A percentile compares a stretch with the other conserved stretches of the same genome.
These are phyloP conservation scores for Mechanitis mazaeus DNA, from an alignment of 2,888 invertebrate species.

Conservation along the genomic window DNA sequence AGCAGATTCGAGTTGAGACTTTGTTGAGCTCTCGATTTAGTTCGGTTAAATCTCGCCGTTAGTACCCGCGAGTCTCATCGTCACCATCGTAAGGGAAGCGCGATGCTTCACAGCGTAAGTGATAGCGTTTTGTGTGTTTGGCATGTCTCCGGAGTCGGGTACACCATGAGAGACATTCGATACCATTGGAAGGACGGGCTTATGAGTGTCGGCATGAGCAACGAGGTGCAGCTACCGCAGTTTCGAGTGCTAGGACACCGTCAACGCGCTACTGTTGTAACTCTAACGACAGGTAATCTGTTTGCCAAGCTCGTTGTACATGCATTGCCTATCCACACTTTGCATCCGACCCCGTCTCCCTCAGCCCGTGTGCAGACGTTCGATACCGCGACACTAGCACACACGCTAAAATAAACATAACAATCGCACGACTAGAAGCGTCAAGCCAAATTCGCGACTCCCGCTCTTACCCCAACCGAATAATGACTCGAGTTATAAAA, in stretches of 20 bases:
- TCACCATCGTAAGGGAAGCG: conserved; percentile 48
- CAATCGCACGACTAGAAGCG: conserved; percentile 66
- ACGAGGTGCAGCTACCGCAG: conserved; percentile 96
- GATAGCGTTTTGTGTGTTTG: conserved; percentile 77
- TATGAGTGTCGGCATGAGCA: conserved; percentile 96
- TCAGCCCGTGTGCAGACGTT: conserved; percentile 68
- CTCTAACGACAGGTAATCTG: conserved; percentile 94
- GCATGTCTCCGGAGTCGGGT: conserved; percentile 89
- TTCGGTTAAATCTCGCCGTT: conserved; percentile 44
- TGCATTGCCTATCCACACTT: conserved; percentile 64
- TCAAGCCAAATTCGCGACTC: conserved; percentile 60
- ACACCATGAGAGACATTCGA: conserved; percentile 98
- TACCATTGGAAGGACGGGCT: conserved; percentile 97
- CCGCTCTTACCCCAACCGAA: conserved; percentile 66
- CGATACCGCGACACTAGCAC: conserved; percentile 68
- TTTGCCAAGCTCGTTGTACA: conserved; percentile 51
- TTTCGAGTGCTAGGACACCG: conserved; percentile 97
- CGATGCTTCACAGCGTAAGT: conserved; percentile 73
- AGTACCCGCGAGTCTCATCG: conserved; percentile 46
- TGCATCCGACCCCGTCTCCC: conserved; percentile 70
- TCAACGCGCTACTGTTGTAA: conserved; percentile 95
- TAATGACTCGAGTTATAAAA: conserved; percentile 69
- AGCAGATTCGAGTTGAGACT: conserved; percentile 32
- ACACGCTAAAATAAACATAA: conserved; percentile 67
- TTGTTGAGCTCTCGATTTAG: conserved; percentile 38